Conservation (phyloP, 2,888 invertebrate species). For the Tryphoninae sp. region DNA sequence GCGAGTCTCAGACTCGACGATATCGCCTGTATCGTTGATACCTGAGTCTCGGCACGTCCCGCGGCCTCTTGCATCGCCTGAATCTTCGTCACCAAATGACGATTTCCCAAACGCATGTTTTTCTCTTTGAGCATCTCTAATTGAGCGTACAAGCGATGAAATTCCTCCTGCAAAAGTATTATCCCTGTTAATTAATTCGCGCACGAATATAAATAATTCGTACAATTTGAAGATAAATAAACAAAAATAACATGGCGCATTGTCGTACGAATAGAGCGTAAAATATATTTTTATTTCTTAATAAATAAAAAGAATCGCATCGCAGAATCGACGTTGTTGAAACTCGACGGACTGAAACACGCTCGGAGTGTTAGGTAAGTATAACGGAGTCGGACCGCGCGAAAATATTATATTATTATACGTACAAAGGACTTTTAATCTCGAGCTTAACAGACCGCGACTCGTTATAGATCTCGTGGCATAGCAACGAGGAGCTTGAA, state of each 20-base stretch:
- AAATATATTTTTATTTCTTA: neutral
- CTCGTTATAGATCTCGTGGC: constrained; percentile 27
- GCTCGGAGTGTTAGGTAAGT: no score
- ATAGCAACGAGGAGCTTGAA: neutral
- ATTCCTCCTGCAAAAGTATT: constrained; percentile 87
- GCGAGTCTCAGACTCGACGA: constrained; percentile 77
- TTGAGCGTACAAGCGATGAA: constrained; percentile 90
- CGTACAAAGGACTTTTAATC: constrained; percentile 25
- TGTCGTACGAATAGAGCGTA: neutral
- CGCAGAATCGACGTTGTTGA: no score
- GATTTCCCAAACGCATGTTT: constrained; percentile 88
- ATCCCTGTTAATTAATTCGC: neutral
- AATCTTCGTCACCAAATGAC: constrained; percentile 88
- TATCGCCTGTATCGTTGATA: constrained; percentile 80
- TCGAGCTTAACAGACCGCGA: constrained; percentile 34
- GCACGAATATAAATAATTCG: neutral
- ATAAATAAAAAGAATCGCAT: no score
- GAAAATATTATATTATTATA: neutral
- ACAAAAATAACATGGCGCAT: neutral
- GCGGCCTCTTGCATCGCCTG: constrained; percentile 92
- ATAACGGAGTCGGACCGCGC: neutral
- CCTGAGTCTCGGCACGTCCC: constrained; percentile 84
- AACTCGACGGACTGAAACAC: no score
- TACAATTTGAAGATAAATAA: neutral
- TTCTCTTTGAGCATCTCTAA: constrained; percentile 91